These are phyloP conservation scores for Dione juno DNA, from an alignment of 2,888 invertebrate genomes.

Conservation along the genomic window DNA sequence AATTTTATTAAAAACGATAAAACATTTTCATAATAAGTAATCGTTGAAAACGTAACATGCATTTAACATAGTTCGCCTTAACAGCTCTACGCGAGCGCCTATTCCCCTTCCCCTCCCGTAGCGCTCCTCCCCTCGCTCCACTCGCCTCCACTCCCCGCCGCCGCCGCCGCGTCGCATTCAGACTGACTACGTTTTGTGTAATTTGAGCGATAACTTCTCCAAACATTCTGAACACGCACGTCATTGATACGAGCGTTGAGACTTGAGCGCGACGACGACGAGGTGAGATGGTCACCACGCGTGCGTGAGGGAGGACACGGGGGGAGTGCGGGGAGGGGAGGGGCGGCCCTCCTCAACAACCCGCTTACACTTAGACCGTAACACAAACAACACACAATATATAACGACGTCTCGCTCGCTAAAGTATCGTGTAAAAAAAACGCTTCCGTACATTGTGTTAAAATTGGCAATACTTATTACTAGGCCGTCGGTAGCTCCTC, in stretches of 20 bases:
- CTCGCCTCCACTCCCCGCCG: too few species aligned
- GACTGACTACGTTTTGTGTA: conserved; percentile 9
- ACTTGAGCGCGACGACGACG: too few species aligned
- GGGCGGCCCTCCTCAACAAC: conserved; percentile 11
- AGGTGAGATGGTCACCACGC: too few species aligned
- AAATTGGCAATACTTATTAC: conserved; percentile 41
- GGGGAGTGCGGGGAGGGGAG: not conserved
- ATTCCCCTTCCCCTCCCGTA: not conserved
- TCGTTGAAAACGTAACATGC: conserved; percentile 72
- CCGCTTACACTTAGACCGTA: conserved; percentile 35
- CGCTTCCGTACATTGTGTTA: conserved; percentile 32
- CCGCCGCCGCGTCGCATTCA: conserved; percentile 10
- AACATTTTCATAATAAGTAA: conserved; percentile 67
- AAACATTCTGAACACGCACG: not conserved
- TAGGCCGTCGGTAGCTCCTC: conserved; percentile 33
- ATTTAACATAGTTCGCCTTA: conserved; percentile 55
- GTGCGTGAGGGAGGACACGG: too few species aligned
- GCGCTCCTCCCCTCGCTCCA: too few species aligned
- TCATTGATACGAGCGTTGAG: too few species aligned
- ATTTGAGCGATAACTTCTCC: conserved; percentile 41
- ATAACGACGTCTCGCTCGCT: conserved; percentile 31
- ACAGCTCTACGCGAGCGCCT: conserved; percentile 47
- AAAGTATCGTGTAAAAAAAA: conserved; percentile 36
- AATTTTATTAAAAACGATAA: conserved; percentile 79
- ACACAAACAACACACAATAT: conserved; percentile 41